A percentile compares a stretch with the other conserved stretches of the same genome.
Evolutionary conservation across 2,888 invertebrate species (phyloP).

Genomic region (Artemia sinica): DNA sequence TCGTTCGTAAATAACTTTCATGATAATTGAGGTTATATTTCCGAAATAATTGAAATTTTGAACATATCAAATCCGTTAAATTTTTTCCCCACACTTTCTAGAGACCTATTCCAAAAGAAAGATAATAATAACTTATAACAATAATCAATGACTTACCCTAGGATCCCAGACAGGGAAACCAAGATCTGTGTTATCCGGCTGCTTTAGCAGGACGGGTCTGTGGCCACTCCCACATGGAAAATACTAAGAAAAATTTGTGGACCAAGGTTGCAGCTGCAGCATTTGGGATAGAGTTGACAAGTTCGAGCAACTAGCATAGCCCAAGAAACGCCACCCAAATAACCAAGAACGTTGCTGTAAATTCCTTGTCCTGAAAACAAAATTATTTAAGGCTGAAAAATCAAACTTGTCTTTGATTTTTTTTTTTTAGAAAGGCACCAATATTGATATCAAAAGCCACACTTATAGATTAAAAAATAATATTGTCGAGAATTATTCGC

Average conservation of each 20-base stretch:
- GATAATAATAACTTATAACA: too few species aligned
- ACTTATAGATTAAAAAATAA: too few species aligned
- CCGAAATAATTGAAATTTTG: too few species aligned
- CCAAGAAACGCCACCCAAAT: slow-evolving; percentile 96
- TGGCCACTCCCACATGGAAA: slow-evolving; percentile 98
- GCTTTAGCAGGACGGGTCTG: slow-evolving; percentile 88
- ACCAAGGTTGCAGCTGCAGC: slow-evolving; percentile 84
- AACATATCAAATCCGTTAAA: too few species aligned
- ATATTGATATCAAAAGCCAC: too few species aligned
- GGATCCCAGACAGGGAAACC: slow-evolving; percentile 97
- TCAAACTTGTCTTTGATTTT: neutral
- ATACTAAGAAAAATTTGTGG: slow-evolving; percentile 95
- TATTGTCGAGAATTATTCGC: too few species aligned
- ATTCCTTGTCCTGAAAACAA: slow-evolving; percentile 63
- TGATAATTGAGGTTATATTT: too few species aligned
- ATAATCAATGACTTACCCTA: slow-evolving; percentile 41
- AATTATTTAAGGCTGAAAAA: neutral
- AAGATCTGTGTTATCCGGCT: slow-evolving; percentile 67
- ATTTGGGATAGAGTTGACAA: slow-evolving; percentile 93
- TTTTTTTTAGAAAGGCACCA: neutral
- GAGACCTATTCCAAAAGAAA: too few species aligned
- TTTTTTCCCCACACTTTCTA: too few species aligned
- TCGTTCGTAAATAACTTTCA: too few species aligned
- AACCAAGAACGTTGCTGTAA: slow-evolving; percentile 94
- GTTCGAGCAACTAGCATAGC: slow-evolving; percentile 97